Evolutionary conservation across 1,140 invertebrate genomes (phyloP).

Genomic region (Penaeus chinensis): DNA sequence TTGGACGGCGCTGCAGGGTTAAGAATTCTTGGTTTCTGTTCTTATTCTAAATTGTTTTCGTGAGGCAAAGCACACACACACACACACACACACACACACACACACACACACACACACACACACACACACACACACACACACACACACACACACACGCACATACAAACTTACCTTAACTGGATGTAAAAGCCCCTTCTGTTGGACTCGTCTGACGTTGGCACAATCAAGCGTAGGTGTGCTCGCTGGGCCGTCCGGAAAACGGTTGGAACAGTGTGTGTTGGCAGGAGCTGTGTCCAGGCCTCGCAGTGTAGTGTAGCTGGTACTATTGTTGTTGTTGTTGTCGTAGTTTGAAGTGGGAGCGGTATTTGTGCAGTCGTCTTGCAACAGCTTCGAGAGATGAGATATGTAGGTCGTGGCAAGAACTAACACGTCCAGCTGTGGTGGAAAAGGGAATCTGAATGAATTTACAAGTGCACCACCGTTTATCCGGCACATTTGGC

Average conservation of each 20-base stretch:
- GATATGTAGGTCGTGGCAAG: conserved; percentile 70
- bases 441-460: conserved; percentile 64
- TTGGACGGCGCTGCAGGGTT: background rate
- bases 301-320: background rate
- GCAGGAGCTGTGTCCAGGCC: background rate
- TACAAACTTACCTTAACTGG: conserved; percentile 28
- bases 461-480: background rate
- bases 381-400: conserved; percentile 66
- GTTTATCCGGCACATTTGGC: too few relatives aligned
- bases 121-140: background rate
- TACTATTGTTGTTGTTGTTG: conserved; percentile 38
- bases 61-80: too few relatives aligned
- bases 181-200: conserved; percentile 42
- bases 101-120: too few relatives aligned
- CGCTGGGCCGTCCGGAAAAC: background rate
- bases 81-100: too few relatives aligned
- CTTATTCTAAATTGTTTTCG: background rate
- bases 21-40: background rate
- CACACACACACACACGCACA: background rate
- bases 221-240: background rate
- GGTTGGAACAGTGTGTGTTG: background rate
- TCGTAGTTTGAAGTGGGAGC: conserved; percentile 18
- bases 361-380: conserved; percentile 44
- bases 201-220: background rate
- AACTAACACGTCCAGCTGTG: conserved; percentile 69